Evolutionary conservation across 2,888 invertebrate species (phyloP).

Genomic region (Acronicta aceris): DNA sequence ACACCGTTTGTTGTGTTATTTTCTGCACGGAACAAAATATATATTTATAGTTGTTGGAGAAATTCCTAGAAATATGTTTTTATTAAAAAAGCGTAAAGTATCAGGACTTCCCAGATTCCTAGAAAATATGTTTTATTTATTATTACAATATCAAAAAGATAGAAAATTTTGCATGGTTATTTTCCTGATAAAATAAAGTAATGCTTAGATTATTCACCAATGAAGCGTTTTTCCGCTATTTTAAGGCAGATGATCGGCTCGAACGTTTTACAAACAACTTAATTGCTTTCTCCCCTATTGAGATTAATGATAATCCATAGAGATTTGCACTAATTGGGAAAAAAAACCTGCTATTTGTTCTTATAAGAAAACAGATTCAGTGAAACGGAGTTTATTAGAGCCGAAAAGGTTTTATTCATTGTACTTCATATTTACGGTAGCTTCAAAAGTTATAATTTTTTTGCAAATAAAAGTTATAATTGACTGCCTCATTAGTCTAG

Average conservation of each 20-base stretch:
- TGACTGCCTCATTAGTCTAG: too few species aligned
- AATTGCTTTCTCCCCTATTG: slow-evolving; percentile 73
- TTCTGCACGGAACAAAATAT: too few species aligned
- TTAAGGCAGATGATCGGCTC: slow-evolving; percentile 26
- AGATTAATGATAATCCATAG: slow-evolving; percentile 79
- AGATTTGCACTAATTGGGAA: slow-evolving; percentile 68
- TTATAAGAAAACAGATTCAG: background rate
- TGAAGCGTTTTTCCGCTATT: slow-evolving; percentile 14
- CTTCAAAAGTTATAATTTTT: too few species aligned
- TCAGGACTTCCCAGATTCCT: too few species aligned
- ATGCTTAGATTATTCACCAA: slow-evolving; percentile 30
- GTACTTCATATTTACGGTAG: too few species aligned
- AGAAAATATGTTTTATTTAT: too few species aligned
- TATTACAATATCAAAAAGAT: too few species aligned
- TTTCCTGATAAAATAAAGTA: slow-evolving; percentile 4
- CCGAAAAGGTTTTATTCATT: background rate
- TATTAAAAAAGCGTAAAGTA: too few species aligned
- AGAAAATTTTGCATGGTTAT: background rate
- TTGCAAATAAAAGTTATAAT: too few species aligned
- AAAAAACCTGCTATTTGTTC: slow-evolving; percentile 64
- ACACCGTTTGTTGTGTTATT: too few species aligned
- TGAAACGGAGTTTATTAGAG: background rate
- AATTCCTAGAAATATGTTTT: too few species aligned
- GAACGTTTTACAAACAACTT: slow-evolving; percentile 75
- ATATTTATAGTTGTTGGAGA: too few species aligned